Base-by-base conservation (phyloP, 2,113 vertebrate species). In the Hirundichthys speculiger region DNA sequence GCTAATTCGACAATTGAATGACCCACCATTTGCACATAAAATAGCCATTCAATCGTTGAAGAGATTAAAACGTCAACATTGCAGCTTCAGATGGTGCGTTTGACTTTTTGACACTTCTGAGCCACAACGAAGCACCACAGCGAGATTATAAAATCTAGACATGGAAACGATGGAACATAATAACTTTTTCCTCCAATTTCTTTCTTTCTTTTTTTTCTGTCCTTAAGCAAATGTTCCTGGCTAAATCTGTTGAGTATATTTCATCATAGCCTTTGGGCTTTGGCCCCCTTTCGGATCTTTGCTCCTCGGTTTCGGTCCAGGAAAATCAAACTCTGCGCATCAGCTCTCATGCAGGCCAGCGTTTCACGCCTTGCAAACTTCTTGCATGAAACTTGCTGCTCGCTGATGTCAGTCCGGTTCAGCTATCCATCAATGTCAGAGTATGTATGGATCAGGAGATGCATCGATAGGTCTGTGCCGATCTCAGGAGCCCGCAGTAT, bases 351-450 rank as follows among this genome's bases (percentile, higher is more conserved):
- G 3, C 4, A 52, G 25, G 16, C 49, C 61, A 30, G 48, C 48
- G 43, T 80, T 67, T 62, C 47, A 21, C 38, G 64, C 60, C 51
- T 80, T 62, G 27, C 46, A 11, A 72, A 83, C 83, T 64, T 86
- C 69, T 53, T 77, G 46, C 42, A 42, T 72, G 54, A 75, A 88
- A 86, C 47, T 73, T 63, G 73, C 62, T 63, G 79, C 70, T 75
- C 40, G 54, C 76, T 83, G 76, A 88, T 86, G 87, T 91, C 87
- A 86, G 63, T 86, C 67, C 67, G 69, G 77, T 84, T 89, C 85
- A 86, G 72, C 73, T 66, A 87, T 91, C 80, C 84, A 89, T 91
- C 89, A 89, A 53, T 85, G 87, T 89, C 88, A 88, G 75, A 69
- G 75, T 73, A 77, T 77, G 82, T 85, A 92, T 90, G 80, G 86